These are phyloP conservation scores for Hedya salicella DNA, from an alignment of 2,888 invertebrate genomes.

Conservation along the genomic window DNA sequence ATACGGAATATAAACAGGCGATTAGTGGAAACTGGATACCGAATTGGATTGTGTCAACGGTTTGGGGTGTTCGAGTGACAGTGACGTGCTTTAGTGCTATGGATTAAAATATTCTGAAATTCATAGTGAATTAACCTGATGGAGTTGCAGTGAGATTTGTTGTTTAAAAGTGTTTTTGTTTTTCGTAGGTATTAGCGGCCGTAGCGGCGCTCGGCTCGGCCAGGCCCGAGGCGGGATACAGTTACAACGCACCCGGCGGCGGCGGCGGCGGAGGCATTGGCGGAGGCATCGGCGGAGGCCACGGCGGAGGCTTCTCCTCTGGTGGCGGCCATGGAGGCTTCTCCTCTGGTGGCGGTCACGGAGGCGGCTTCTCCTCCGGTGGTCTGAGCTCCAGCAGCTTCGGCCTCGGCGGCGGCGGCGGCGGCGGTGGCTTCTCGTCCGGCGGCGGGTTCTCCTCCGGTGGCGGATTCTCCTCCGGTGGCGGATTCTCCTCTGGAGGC, in stretches of 20 bases:
- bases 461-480: slow-evolving; percentile 36
- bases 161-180: slow-evolving; percentile 53
- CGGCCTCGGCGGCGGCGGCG: slow-evolving; percentile 61
- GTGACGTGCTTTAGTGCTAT: slow-evolving; percentile 22
- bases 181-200: slow-evolving; percentile 80
- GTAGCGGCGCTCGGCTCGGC: slow-evolving; percentile 85
- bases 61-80: slow-evolving; percentile 13
- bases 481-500: slow-evolving; percentile 64
- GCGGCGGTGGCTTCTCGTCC: slow-evolving; percentile 64
- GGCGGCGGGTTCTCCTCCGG: slow-evolving; percentile 53
- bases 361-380: slow-evolving; percentile 67
- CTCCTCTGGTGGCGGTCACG: slow-evolving; percentile 52
- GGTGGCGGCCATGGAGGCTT: slow-evolving; percentile 64
- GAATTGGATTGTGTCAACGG: slow-evolving; percentile 26
- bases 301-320: slow-evolving; percentile 59
- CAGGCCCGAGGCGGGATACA: slow-evolving; percentile 86
- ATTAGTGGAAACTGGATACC: slow-evolving; percentile 27
- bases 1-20: background rate
- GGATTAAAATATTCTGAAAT: slow-evolving; percentile 21
- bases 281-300: slow-evolving; percentile 55
- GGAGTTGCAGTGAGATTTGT: slow-evolving; percentile 37
- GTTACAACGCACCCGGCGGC: slow-evolving; percentile 82
- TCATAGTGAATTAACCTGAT: slow-evolving; percentile 10
- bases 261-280: slow-evolving; percentile 60
- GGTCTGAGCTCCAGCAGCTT: slow-evolving; percentile 48